Conservation (phyloP, 92 coral and sea anemone genomes). For the Phymanthus crucifer region DNA sequence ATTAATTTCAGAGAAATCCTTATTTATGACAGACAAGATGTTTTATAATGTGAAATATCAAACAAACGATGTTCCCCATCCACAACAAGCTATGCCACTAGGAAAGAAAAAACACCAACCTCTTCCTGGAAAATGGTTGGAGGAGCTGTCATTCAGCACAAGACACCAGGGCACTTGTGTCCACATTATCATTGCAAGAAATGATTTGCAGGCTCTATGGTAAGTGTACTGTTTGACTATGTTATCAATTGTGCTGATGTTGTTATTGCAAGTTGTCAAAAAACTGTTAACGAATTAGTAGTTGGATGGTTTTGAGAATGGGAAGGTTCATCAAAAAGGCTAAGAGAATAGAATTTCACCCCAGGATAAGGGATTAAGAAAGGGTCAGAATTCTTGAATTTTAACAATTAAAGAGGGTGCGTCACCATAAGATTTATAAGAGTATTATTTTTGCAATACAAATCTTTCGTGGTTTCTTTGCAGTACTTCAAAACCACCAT, state of each 20-base stretch:
- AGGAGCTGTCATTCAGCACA: conserved; percentile 47
- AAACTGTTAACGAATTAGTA: too few relatives aligned
- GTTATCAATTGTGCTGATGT: neutral
- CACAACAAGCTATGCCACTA: neutral
- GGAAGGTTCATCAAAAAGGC: too few relatives aligned
- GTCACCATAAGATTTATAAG: neutral
- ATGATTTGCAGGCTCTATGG: neutral
- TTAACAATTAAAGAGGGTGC: neutral
- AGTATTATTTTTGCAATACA: neutral
- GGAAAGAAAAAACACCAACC: neutral
- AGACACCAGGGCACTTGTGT: conserved; percentile 45
- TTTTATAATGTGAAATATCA: conserved; percentile 32
- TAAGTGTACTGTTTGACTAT: neutral
- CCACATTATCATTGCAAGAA: conserved; percentile 14
- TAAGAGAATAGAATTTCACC: too few relatives aligned
- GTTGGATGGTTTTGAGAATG: too few relatives aligned
- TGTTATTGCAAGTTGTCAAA: neutral
- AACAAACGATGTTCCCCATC: neutral
- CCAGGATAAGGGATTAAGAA: neutral
- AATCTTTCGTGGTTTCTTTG: neutral
- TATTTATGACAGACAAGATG: conserved; percentile 13
- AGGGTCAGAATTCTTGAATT: neutral
- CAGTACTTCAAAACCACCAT: neutral
- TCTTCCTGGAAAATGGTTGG: conserved; percentile 21
- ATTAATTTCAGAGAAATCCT: neutral